Percentiles rank a stretch among this genome's conserved stretches.
Evolutionary conservation across 2,888 invertebrate genomes (phyloP).

Genomic region (Willowsia nigromaculata): DNA sequence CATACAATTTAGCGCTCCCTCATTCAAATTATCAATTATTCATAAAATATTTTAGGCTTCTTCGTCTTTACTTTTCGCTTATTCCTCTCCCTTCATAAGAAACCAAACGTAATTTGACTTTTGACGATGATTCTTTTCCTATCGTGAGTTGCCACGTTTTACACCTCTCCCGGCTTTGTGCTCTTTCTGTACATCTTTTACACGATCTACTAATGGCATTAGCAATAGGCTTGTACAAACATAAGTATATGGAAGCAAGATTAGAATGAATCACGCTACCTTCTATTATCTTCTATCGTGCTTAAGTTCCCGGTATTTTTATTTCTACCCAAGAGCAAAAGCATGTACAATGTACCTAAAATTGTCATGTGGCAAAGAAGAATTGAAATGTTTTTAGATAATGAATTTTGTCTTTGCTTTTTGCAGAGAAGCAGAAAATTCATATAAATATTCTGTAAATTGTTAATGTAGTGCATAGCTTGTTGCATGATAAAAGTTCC

Average conservation of each 20-base stretch:
- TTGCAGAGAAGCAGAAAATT: background rate
- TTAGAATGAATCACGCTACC: constrained; percentile 8
- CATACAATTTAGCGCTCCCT: background rate
- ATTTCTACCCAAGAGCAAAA: too few relatives aligned
- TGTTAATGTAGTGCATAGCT: background rate
- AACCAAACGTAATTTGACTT: constrained; percentile 4
- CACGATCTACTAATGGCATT: background rate
- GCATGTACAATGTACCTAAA: background rate
- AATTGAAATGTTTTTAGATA: constrained; percentile 14
- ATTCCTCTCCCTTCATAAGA: background rate
- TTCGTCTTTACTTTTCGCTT: background rate
- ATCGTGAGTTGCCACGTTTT: background rate
- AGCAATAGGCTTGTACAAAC: background rate
- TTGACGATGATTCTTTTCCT: background rate
- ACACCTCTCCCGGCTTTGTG: too few relatives aligned
- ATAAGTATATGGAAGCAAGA: background rate
- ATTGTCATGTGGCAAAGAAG: background rate
- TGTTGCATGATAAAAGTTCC: constrained; percentile 24
- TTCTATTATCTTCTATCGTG: too few relatives aligned
- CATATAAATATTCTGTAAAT: background rate
- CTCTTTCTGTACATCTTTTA: background rate
- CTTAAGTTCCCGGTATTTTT: too few relatives aligned
- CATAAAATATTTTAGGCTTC: constrained; percentile 42
- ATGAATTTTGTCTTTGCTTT: background rate
- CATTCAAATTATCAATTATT: constrained; percentile 61